Conservation (phyloP, 2,888 invertebrate species). For the Watsonalla cultraria region DNA sequence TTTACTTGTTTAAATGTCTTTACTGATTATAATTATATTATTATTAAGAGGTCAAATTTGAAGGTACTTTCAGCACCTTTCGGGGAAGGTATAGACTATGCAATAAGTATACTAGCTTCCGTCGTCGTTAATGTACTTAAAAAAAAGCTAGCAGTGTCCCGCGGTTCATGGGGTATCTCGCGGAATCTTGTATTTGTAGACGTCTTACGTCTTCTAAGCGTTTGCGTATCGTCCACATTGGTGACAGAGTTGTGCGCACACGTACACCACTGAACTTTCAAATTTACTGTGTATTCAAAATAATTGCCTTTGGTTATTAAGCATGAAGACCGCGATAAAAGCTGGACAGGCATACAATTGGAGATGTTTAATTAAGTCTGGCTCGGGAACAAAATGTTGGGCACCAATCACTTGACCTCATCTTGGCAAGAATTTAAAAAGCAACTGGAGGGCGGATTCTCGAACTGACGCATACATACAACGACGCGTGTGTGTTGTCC, state of each 20-base stretch:
- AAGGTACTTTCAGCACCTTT: constrained; percentile 16
- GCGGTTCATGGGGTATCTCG: too few species aligned
- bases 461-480: too few species aligned
- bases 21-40: constrained; percentile 14
- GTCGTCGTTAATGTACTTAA: too few species aligned
- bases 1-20: not conserved
- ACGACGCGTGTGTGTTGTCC: too few species aligned
- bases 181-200: too few species aligned
- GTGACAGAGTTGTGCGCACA: too few species aligned
- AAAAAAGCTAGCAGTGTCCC: too few species aligned
- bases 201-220: too few species aligned
- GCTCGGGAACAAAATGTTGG: constrained; percentile 36
- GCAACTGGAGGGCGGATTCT: too few species aligned
- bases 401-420: constrained; percentile 62
- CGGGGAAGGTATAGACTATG: too few species aligned
- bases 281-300: not conserved
- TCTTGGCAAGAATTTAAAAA: constrained; percentile 26
- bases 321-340: not conserved
- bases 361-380: constrained; percentile 33
- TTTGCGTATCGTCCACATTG: not conserved
- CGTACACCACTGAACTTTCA: too few species aligned
- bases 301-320: not conserved
- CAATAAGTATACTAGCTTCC: too few species aligned
- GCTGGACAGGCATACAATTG: not conserved
- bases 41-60: constrained; percentile 29